Percentiles rank a stretch among this genome's conserved stretches.
Conservation (phyloP, 1,140 invertebrate species). For the Trichonephila clavipes region DNA sequence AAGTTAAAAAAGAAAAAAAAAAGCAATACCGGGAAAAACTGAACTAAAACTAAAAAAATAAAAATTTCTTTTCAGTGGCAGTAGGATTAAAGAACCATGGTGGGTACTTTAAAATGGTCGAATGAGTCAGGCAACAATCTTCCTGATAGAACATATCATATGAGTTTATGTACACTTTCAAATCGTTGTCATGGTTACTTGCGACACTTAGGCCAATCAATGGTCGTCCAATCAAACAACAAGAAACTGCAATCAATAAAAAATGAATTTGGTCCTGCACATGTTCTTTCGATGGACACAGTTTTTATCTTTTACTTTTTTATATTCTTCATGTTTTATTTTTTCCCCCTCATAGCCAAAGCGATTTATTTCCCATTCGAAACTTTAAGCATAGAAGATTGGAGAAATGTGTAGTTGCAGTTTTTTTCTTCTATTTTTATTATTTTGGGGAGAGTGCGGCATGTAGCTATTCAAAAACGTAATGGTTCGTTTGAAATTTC, state of each 20-base stretch:
- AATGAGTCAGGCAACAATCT: background rate
- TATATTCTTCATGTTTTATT: background rate
- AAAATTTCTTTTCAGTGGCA: background rate
- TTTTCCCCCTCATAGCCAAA: background rate
- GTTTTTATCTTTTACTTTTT: slow-evolving; percentile 42
- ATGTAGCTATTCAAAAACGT: background rate
- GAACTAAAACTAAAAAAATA: no score
- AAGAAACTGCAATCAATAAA: slow-evolving; percentile 60
- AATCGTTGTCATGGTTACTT: slow-evolving; percentile 54
- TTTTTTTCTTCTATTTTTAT: background rate
- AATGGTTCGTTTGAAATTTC: no score
- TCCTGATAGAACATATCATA: background rate
- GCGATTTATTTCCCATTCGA: slow-evolving; percentile 47
- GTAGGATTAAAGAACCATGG: background rate
- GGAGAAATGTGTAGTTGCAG: background rate
- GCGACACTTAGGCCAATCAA: slow-evolving; percentile 58
- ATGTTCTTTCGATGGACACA: slow-evolving; percentile 2
- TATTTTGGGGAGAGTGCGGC: background rate
- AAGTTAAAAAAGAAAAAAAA: background rate
- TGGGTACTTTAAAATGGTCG: background rate
- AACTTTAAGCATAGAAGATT: background rate
- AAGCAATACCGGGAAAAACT: no score
- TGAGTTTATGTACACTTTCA: slow-evolving; percentile 49
- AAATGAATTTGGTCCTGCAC: slow-evolving; percentile 49
- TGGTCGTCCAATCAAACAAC: slow-evolving; percentile 59